These are phyloP conservation scores for Stenotaenia linearis DNA, from an alignment of 2,888 invertebrate species.

Conservation along the genomic window DNA sequence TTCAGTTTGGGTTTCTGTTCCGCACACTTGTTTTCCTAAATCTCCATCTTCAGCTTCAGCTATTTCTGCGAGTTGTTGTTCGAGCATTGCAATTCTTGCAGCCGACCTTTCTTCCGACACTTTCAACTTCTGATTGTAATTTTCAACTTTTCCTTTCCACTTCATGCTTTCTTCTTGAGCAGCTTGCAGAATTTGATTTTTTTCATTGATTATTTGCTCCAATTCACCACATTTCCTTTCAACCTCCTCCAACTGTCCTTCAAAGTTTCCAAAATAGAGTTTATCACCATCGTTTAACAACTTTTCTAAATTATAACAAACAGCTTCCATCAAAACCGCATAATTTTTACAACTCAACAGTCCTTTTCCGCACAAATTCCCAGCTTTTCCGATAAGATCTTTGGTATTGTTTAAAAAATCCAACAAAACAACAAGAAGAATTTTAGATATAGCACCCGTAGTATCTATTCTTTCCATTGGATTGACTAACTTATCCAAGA, in stretches of 20 bases:
- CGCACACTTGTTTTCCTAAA: neutral
- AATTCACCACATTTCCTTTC: neutral
- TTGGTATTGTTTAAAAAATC: neutral
- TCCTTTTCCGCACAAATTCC: neutral
- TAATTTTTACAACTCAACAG: neutral
- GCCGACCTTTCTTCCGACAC: neutral
- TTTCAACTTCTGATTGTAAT: neutral
- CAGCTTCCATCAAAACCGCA: neutral
- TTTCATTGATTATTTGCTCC: neutral
- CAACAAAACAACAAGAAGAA: neutral
- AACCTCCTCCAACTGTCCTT: neutral
- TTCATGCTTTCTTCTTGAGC: neutral
- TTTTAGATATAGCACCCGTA: neutral
- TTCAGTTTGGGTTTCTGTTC: neutral
- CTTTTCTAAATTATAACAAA: neutral
- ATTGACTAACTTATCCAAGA: neutral
- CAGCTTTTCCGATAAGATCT: neutral
- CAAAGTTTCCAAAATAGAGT: neutral
- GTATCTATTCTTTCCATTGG: neutral
- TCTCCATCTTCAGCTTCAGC: neutral
- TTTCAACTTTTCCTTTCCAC: neutral
- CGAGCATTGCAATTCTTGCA: neutral
- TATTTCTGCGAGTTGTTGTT: neutral
- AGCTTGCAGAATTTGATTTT: neutral
- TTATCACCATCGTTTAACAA: neutral